Evolutionary conservation across 2,888 invertebrate genomes (phyloP).

Genomic region (Lochmaea capreae): DNA sequence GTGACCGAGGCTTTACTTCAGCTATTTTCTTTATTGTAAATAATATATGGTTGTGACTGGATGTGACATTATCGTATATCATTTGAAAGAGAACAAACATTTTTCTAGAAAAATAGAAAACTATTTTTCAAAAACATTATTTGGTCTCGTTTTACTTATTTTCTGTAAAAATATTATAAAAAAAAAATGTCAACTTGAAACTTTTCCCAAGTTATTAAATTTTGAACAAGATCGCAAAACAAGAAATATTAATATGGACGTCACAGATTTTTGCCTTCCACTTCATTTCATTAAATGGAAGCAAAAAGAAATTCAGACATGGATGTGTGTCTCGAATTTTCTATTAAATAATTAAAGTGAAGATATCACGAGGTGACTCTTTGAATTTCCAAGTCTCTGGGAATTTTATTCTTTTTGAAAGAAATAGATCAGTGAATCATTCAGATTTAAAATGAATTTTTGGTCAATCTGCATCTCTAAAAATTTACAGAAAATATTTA

Average conservation of each 20-base stretch:
- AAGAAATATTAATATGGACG: slow-evolving; percentile 21
- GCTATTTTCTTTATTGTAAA: not conserved
- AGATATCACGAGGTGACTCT: slow-evolving; percentile 26
- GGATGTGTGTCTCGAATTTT: slow-evolving; percentile 33
- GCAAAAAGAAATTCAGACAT: slow-evolving; percentile 21
- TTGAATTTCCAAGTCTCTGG: not conserved
- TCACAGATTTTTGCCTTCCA: slow-evolving; percentile 25
- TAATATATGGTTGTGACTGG: not conserved
- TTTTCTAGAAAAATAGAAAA: too few relatives aligned
- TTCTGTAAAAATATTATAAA: not conserved
- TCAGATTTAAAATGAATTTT: too few relatives aligned
- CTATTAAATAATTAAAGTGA: slow-evolving; percentile 35
- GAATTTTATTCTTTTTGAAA: slow-evolving; percentile 12
- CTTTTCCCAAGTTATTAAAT: not conserved
- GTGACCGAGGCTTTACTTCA: not conserved
- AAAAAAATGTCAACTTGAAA: not conserved
- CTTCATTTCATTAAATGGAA: slow-evolving; percentile 28
- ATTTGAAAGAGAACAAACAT: too few relatives aligned
- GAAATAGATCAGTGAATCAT: slow-evolving; percentile 4
- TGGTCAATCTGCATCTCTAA: too few relatives aligned
- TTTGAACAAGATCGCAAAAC: not conserved
- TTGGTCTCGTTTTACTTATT: too few relatives aligned
- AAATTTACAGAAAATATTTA: too few relatives aligned
- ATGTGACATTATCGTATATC: not conserved
- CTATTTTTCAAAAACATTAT: too few relatives aligned